Evolutionary conservation across 2,888 invertebrate species (phyloP).

Genomic region (Tortricodes alternella): DNA sequence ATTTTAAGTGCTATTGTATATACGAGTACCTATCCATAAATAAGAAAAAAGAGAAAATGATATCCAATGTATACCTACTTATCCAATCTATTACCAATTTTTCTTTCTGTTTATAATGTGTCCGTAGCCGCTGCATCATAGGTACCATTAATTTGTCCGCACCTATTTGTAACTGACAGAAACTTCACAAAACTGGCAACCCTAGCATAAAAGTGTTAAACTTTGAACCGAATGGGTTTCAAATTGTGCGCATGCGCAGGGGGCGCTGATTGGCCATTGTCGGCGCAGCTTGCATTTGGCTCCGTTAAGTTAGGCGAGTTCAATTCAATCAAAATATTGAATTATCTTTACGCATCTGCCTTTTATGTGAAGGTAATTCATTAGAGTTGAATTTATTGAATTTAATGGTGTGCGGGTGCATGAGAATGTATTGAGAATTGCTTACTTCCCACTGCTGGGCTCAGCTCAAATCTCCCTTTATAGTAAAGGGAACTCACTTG

Average conservation of each 20-base stretch:
- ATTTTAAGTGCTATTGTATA: too few relatives aligned
- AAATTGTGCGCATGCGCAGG: constrained; percentile 50
- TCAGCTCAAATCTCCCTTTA: too few relatives aligned
- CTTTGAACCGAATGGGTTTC: constrained; percentile 26
- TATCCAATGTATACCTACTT: too few relatives aligned
- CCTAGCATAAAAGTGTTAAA: constrained; percentile 8
- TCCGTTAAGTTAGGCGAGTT: not conserved
- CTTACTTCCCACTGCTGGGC: too few relatives aligned
- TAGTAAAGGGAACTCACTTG: too few relatives aligned
- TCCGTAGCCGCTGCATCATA: too few relatives aligned
- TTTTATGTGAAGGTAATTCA: not conserved
- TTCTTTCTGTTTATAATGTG: too few relatives aligned
- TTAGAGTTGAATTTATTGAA: not conserved
- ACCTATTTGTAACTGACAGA: too few relatives aligned
- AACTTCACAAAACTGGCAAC: constrained; percentile 8
- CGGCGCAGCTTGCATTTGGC: constrained; percentile 59
- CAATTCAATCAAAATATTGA: constrained; percentile 22
- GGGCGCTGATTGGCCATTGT: constrained; percentile 72
- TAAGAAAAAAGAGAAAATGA: too few relatives aligned
- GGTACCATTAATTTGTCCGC: too few relatives aligned
- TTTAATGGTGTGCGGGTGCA: not conserved
- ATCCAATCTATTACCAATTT: too few relatives aligned
- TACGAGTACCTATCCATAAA: too few relatives aligned
- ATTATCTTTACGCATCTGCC: constrained; percentile 30
- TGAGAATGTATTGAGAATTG: not conserved